Conservation (phyloP, 2,797 vertebrate genomes). For the Sardinella longiceps region DNA sequence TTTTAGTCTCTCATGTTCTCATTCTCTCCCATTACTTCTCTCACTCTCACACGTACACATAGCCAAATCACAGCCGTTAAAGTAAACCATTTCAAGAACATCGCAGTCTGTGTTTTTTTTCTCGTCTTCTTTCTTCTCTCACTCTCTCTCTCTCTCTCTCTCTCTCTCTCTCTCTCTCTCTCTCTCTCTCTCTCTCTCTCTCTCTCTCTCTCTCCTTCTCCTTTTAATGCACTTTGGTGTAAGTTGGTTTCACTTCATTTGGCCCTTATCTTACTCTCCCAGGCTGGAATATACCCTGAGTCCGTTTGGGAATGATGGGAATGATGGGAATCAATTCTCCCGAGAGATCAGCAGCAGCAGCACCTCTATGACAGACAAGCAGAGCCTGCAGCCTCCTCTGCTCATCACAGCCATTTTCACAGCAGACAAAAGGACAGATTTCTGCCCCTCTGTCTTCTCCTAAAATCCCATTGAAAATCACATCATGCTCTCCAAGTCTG, state of each 20-base stretch:
- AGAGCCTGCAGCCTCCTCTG: slow-evolving; percentile 67
- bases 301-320: slow-evolving; percentile 62
- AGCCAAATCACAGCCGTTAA: slow-evolving; percentile 26
- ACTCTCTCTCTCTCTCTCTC: slow-evolving; percentile 13
- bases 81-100: slow-evolving; percentile 44
- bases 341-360: slow-evolving; percentile 79
- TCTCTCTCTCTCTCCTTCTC: slow-evolving; percentile 31
- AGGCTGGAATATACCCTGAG: slow-evolving; percentile 68
- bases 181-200: slow-evolving; percentile 16
- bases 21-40: neutral
- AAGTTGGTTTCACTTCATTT: slow-evolving; percentile 74
- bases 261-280: slow-evolving; percentile 70
- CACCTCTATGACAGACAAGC: slow-evolving; percentile 76
- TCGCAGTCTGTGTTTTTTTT: slow-evolving; percentile 40
- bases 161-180: slow-evolving; percentile 23
- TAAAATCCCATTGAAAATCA: slow-evolving; percentile 73
- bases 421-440: slow-evolving; percentile 76
- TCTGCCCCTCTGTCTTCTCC: slow-evolving; percentile 67
- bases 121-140: no score
- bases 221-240: slow-evolving; percentile 53
- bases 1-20: slow-evolving; percentile 31
- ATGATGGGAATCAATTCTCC: slow-evolving; percentile 82
- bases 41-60: neutral
- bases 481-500: slow-evolving; percentile 67
- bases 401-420: slow-evolving; percentile 77